These are phyloP conservation scores for Limulus polyphemus DNA, from an alignment of 2,888 invertebrate genomes.

Conservation along the genomic window DNA sequence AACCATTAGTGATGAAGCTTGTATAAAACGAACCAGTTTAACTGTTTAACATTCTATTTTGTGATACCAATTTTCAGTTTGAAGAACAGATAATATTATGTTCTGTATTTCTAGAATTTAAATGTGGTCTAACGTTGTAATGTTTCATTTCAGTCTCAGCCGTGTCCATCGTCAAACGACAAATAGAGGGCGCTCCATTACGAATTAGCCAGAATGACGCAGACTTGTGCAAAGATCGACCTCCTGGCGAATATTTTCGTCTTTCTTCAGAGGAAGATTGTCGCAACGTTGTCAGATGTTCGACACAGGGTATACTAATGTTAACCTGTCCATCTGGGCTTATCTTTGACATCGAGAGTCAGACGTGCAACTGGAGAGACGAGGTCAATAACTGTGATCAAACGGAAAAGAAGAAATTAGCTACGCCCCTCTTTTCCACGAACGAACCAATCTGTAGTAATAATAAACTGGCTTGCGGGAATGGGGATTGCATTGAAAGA, in stretches of 20 bases:
- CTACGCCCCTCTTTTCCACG: slow-evolving; percentile 75
- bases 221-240: slow-evolving; percentile 71
- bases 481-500: slow-evolving; percentile 81
- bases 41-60: too few species aligned
- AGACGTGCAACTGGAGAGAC: slow-evolving; percentile 93
- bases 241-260: slow-evolving; percentile 84
- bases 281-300: slow-evolving; percentile 78
- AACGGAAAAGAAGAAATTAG: slow-evolving; percentile 75
- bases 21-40: too few species aligned
- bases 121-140: not conserved
- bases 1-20: too few species aligned
- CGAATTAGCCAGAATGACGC: slow-evolving; percentile 44
- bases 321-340: slow-evolving; percentile 80
- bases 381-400: slow-evolving; percentile 91
- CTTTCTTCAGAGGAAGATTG: slow-evolving; percentile 71
- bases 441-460: slow-evolving; percentile 85
- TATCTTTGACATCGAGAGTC: slow-evolving; percentile 84
- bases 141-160: slow-evolving; percentile 28
- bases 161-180: slow-evolving; percentile 42
- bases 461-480: slow-evolving; percentile 79
- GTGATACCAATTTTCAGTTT: too few species aligned
- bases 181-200: slow-evolving; percentile 44
- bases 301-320: slow-evolving; percentile 56
- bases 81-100: too few species aligned
- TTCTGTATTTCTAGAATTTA: too few species aligned